Conservation (phyloP, 2,888 invertebrate genomes). For the Tenthredo livida region DNA sequence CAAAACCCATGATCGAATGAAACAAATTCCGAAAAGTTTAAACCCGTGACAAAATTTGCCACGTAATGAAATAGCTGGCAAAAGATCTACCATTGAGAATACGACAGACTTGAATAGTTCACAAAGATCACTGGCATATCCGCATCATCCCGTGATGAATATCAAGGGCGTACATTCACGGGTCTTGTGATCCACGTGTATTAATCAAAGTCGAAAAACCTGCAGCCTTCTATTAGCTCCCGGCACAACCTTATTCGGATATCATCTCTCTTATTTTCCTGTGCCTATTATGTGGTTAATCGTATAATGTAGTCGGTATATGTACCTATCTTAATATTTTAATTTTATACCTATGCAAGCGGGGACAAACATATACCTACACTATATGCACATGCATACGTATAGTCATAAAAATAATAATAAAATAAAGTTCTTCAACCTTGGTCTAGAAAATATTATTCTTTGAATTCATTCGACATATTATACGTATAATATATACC, state of each 20-base stretch:
- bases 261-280: neutral
- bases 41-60: neutral
- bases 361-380: neutral
- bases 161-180: neutral
- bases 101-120: neutral
- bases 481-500: too few relatives aligned
- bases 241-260: neutral
- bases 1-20: neutral
- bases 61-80: neutral
- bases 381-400: neutral
- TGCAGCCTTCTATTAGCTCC: neutral
- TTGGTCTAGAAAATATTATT: constrained; percentile 34
- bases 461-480: constrained; percentile 17
- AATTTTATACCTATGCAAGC: neutral
- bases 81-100: neutral
- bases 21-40: neutral
- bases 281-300: neutral
- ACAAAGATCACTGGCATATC: neutral
- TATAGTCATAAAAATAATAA: neutral
- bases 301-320: neutral
- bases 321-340: neutral
- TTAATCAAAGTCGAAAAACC: neutral
- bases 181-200: neutral
- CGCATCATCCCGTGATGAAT: neutral
- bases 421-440: neutral